Base-by-base conservation (phyloP, 1,140 invertebrate species). In the Trachelipus rathkii region DNA sequence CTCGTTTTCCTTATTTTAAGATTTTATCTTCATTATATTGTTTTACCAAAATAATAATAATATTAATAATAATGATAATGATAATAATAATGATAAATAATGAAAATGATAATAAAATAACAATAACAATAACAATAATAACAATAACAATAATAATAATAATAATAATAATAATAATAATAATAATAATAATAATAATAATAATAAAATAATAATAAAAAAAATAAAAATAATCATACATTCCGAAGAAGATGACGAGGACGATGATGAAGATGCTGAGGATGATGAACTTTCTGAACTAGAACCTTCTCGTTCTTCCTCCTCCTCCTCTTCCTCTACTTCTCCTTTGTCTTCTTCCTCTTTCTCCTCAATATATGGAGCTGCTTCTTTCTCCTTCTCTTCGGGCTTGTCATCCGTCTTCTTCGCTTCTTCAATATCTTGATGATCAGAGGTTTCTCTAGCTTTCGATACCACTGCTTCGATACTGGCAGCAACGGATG, bases 401-500 rank as follows among this genome's bases (percentile, higher is more conserved):
- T 77, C 60, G 45, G 68, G 2, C 50, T 60, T 19, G 4, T 60
- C 50, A 13, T 15, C 8, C 2, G 50, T 4, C 3, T 19, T 19
- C 8, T 60, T 19, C 8, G 8, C 2, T 2, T 60, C 19, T 60
- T 19, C 50, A 60, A 3, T 19, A 60, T 60, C 11, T 8, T 60
- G 33, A 33, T 3, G 33, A 33, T 33, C 19, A 23, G 77, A 71
- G 33, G 73, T 75, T 73, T 84, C 83, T 75, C 84, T 82, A 10
- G 85, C 84, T 43, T 85, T 86, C 81, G 86, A 88, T 4, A 89
- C 85, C 15, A 89, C 88, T 68, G 88, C 88, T 75, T 89, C 88
- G 78, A 89, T 89, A 23, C 86, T 86, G 78, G 87, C 87, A 72
- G 74, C 77, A 33, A 85, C 82, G 50, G 79, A 78, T 44, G 81